Conservation (phyloP, 2,113 vertebrate genomes). For the Tyrannus savana region DNA sequence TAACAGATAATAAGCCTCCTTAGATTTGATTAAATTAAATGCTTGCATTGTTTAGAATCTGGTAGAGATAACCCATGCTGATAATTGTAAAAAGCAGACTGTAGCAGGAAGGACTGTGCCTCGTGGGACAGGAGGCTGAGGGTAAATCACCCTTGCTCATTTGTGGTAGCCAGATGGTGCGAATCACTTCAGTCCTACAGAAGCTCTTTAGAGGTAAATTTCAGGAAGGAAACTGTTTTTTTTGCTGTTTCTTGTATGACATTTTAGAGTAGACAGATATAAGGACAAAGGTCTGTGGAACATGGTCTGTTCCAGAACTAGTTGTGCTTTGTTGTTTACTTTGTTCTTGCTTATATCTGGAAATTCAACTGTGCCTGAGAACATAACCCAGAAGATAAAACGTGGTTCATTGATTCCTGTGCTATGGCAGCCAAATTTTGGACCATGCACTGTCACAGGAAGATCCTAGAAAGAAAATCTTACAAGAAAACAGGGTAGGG, state of each 20-base stretch:
- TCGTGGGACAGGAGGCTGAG: not conserved
- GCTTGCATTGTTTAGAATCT: not conserved
- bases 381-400: not conserved
- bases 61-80: not conserved
- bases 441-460: no score
- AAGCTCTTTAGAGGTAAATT: not conserved
- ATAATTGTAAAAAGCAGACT: not conserved
- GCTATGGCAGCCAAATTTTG: not conserved
- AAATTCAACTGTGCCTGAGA: not conserved
- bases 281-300: not conserved
- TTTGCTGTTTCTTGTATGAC: not conserved
- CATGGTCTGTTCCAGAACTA: not conserved
- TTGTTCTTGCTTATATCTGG: not conserved
- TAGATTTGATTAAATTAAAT: not conserved
- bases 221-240: not conserved
- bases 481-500: not conserved
- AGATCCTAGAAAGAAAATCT: not conserved
- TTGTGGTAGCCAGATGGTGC: not conserved
- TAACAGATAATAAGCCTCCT: not conserved
- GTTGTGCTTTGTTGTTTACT: not conserved
- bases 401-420: not conserved
- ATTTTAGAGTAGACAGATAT: not conserved
- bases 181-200: not conserved
- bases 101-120: not conserved
- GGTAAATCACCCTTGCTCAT: not conserved